These are phyloP conservation scores for Porites evermanni DNA, from an alignment of 92 coral and sea anemone species.

Conservation along the genomic window DNA sequence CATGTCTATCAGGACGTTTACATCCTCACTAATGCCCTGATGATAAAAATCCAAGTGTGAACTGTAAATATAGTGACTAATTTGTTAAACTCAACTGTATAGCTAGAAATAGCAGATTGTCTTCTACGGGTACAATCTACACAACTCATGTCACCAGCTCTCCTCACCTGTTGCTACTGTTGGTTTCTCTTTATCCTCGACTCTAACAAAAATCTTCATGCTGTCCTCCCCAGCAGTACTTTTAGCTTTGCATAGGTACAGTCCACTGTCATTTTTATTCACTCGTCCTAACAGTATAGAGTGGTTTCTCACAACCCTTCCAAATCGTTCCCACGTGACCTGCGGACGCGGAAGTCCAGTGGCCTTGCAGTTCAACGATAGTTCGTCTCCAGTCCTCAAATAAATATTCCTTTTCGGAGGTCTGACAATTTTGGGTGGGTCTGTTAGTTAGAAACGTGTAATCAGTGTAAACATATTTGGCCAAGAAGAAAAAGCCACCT, in stretches of 20 bases:
- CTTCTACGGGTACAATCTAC: no score
- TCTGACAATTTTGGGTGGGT: conserved; percentile 14
- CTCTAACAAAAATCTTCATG: conserved; percentile 1
- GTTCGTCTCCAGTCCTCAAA: conserved; percentile 4
- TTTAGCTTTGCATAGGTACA: conserved; percentile 14
- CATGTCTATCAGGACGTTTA: no score
- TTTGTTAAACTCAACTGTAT: no score
- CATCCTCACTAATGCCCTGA: no score
- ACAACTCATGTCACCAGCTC: no score
- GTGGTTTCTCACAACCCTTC: neutral
- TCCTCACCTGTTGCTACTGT: neutral
- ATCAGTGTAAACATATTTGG: no score
- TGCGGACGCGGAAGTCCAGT: conserved; percentile 14
- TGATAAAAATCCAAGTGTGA: no score
- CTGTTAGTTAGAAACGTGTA: neutral
- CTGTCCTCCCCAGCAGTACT: conserved; percentile 21
- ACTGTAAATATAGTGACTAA: no score
- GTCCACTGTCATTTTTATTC: conserved; percentile 12
- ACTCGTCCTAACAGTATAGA: neutral
- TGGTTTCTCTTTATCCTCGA: neutral
- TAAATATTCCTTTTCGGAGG: neutral
- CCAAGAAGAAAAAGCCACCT: no score
- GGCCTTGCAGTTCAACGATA: conserved; percentile 16
- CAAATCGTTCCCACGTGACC: conserved; percentile 16
- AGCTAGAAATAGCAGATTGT: no score